Evolutionary conservation across 2,888 invertebrate genomes (phyloP).

Genomic region (Stegana nigrithorax): DNA sequence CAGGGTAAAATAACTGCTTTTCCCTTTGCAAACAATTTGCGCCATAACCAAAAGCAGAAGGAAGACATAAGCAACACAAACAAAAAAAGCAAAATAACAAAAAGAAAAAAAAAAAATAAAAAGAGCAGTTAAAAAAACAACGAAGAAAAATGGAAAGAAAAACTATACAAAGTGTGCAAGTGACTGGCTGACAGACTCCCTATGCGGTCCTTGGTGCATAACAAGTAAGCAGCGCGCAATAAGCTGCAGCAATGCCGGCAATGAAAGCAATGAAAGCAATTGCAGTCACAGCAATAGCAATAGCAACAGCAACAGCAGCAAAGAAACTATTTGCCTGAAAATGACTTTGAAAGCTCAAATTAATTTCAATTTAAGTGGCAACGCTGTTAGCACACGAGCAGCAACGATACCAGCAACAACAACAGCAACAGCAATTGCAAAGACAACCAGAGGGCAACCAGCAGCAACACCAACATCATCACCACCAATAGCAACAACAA

Average conservation of each 20-base stretch:
- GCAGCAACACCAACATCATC: not conserved
- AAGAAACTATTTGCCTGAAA: slow-evolving; percentile 44
- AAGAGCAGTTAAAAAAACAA: no score
- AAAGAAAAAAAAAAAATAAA: not conserved
- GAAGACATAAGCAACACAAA: no score
- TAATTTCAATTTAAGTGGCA: slow-evolving; percentile 45
- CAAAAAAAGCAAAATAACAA: no score
- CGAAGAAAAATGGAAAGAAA: no score
- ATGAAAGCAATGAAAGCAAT: not conserved
- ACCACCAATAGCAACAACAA: slow-evolving; percentile 21
- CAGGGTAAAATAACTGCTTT: slow-evolving; percentile 40
- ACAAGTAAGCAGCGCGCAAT: no score
- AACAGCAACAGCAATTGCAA: not conserved
- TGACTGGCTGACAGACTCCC: not conserved
- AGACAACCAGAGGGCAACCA: not conserved
- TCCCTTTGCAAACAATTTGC: not conserved
- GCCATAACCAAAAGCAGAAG: no score
- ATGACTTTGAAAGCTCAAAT: slow-evolving; percentile 51
- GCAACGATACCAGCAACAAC: not conserved
- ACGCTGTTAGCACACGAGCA: slow-evolving; percentile 9
- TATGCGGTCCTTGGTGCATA: slow-evolving; percentile 35
- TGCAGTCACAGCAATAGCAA: not conserved
- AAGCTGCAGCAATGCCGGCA: slow-evolving; percentile 10
- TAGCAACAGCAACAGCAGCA: slow-evolving; percentile 4
- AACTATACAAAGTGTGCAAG: not conserved